Evolutionary conservation across 1,140 invertebrate species (phyloP).

Genomic region (Batillaria attramentaria): DNA sequence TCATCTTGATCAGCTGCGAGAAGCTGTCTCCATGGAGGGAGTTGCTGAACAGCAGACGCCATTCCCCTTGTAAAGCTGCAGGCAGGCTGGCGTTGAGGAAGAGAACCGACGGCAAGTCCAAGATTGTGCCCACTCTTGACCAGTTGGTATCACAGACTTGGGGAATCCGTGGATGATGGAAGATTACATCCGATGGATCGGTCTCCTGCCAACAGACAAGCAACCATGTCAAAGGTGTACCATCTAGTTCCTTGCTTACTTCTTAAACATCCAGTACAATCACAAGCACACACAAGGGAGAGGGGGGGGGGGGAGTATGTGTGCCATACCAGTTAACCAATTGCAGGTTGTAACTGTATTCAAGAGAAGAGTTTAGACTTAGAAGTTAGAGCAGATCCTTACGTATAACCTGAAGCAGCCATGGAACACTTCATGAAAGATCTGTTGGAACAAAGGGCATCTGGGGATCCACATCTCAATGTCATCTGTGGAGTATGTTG

Average conservation of each 20-base stretch:
- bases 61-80: slow-evolving; percentile 57
- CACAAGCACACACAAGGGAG: too few relatives aligned
- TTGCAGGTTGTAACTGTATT: not conserved
- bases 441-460: slow-evolving; percentile 48
- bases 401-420: slow-evolving; percentile 47
- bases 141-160: slow-evolving; percentile 53
- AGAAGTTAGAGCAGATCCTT: not conserved
- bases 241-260: not conserved
- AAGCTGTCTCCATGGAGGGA: slow-evolving; percentile 69
- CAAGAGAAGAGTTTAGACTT: not conserved
- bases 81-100: slow-evolving; percentile 66
- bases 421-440: slow-evolving; percentile 54
- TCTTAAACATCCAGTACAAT: not conserved
- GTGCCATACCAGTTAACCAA: not conserved
- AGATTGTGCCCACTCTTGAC: slow-evolving; percentile 49
- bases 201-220: slow-evolving; percentile 12
- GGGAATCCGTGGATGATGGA: slow-evolving; percentile 45
- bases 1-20: slow-evolving; percentile 61
- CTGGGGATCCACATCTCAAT: slow-evolving; percentile 55
- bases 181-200: slow-evolving; percentile 24
- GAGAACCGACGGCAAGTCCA: slow-evolving; percentile 59
- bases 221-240: not conserved
- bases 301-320: too few relatives aligned
- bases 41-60: slow-evolving; percentile 69
- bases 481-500: slow-evolving; percentile 38